Evolutionary conservation across 92 coral and sea anemone species (phyloP).

Genomic region (Desmophyllum pertusum): DNA sequence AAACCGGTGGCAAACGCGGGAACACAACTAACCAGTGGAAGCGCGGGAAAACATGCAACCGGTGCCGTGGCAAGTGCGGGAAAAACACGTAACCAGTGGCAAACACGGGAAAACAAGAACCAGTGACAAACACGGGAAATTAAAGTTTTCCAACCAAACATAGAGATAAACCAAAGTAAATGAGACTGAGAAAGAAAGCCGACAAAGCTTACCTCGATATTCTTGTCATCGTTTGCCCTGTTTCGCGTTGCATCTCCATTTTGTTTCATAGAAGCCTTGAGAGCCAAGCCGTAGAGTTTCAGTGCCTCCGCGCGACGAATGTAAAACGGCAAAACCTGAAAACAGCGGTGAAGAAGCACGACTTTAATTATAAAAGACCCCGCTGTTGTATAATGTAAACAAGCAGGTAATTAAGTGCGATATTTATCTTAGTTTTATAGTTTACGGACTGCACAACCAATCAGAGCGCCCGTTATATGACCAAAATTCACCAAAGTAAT

Average conservation of each 20-base stretch:
- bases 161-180: neutral
- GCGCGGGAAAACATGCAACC: too few relatives aligned
- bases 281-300: constrained; percentile 76
- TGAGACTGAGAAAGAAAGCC: neutral
- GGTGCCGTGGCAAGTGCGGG: too few relatives aligned
- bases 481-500: too few relatives aligned
- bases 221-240: constrained; percentile 72
- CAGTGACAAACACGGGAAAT: too few relatives aligned
- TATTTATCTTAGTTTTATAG: too few relatives aligned
- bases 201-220: constrained; percentile 61
- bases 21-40: neutral
- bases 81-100: too few relatives aligned
- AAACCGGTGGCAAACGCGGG: neutral
- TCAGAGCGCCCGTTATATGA: too few relatives aligned
- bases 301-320: constrained; percentile 66
- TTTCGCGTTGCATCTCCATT: constrained; percentile 70
- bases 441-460: too few relatives aligned
- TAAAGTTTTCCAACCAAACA: too few relatives aligned
- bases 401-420: too few relatives aligned
- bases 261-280: constrained; percentile 73
- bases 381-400: too few relatives aligned
- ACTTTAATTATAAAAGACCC: neutral
- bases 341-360: neutral
- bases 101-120: too few relatives aligned
- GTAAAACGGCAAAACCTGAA: constrained; percentile 72